Percentiles rank a stretch among this genome's conserved stretches.
Conservation (phyloP, 2,113 vertebrate genomes). For the Poeciliopsis occidentalis region DNA sequence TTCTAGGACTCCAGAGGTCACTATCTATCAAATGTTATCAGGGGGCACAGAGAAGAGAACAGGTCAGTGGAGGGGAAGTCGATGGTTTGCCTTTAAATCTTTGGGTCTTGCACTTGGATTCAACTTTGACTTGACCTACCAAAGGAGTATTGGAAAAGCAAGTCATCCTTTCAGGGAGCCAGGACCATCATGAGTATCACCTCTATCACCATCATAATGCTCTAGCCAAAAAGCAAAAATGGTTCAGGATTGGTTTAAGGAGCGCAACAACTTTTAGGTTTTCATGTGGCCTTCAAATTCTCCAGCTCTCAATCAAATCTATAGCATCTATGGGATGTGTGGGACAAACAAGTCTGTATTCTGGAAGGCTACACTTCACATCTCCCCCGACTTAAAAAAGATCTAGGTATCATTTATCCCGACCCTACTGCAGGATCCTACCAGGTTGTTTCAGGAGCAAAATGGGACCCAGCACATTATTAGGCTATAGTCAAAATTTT, state of each 20-base stretch:
- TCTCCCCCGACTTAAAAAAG: background rate
- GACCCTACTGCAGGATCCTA: background rate
- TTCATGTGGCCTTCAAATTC: no score
- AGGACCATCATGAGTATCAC: background rate
- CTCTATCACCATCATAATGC: background rate
- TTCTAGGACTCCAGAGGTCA: background rate
- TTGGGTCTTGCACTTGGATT: background rate
- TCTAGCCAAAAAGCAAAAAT: background rate
- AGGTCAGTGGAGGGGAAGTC: background rate
- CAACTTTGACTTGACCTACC: background rate
- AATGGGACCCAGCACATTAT: background rate
- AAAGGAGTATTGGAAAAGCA: background rate
- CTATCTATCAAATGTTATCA: background rate
- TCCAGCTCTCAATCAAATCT: no score
- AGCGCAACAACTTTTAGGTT: background rate
- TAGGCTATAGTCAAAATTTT: background rate
- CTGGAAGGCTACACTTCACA: background rate
- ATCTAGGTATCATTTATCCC: background rate
- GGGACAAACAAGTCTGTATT: background rate
- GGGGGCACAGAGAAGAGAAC: background rate
- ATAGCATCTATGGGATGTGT: background rate
- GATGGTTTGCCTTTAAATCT: background rate
- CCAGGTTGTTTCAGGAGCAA: no score
- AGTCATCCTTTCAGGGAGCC: background rate
- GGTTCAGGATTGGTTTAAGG: no score